Percentiles rank a stretch among this genome's conserved stretches.
Conservation (phyloP, 2,888 invertebrate species). For the Homarus gammarus region DNA sequence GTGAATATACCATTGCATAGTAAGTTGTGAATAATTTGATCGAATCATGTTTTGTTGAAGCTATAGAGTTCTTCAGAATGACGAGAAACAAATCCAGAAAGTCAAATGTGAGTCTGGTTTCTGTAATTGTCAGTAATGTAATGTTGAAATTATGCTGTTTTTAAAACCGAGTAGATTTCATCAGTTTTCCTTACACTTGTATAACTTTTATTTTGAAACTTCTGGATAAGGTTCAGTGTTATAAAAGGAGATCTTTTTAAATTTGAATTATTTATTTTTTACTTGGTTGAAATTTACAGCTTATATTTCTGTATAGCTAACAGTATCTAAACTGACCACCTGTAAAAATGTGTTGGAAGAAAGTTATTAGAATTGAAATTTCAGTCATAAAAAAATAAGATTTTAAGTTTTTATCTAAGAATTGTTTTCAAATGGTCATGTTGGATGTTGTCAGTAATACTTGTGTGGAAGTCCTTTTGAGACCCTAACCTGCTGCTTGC, state of each 20-base stretch:
- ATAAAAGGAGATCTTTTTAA: background rate
- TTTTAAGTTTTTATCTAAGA: background rate
- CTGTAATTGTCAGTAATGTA: background rate
- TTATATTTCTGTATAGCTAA: constrained; percentile 6
- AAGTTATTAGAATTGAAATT: background rate
- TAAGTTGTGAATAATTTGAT: background rate
- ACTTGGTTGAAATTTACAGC: background rate
- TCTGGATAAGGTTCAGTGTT: background rate
- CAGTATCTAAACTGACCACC: constrained; percentile 26
- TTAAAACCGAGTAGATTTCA: background rate
- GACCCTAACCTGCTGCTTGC: constrained; percentile 14
- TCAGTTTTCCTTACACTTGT: background rate
- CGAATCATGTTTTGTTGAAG: background rate
- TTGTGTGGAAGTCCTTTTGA: constrained; percentile 13
- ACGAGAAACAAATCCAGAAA: constrained; percentile 17
- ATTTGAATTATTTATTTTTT: background rate
- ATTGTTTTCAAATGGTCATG: constrained; percentile 15
- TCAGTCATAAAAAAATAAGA: background rate
- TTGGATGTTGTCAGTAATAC: constrained; percentile 30
- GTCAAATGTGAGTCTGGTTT: background rate
- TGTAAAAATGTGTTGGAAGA: background rate
- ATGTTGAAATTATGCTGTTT: background rate
- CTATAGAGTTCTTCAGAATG: background rate
- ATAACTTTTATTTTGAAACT: background rate
- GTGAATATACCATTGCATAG: background rate